Evolutionary conservation across 2,888 invertebrate species (phyloP), one percentile per base, ranked within the genome.

Genomic region (Phragmatobia fuliginosa): DNA sequence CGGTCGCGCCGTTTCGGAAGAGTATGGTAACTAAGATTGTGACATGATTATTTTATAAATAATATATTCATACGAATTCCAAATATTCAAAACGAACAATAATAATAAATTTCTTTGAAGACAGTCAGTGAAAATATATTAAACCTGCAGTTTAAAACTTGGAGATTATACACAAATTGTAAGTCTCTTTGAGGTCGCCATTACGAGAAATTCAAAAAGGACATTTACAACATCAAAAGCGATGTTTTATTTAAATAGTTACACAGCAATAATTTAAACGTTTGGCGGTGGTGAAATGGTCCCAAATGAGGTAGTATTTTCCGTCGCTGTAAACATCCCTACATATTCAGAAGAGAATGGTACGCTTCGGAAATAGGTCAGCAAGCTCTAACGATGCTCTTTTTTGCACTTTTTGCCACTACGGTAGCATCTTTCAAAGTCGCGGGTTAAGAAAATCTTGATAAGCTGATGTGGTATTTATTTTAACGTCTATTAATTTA

Each of bases 281-380:
- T 76, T 71, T 73, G 69, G 69, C 41, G 71, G 41, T 68, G 67
- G 72, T 21, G 28, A 56, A 70, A 72, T 49, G 75, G 45, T 65
- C 61, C 72, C 33, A 59, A 61, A 70, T 71, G 67, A 71, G 67
- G 73, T 66, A 73, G 52, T 73, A 71, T 70, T 68, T 70, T 67
- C 59, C 66, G 67, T 45, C 28, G 59, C 62, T 70, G 74, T 77
- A 79, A 79, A 79, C 78, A 78, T 72, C 70, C 66, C 68, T 71
- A 68, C 62, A 25, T 62, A 62, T 25, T n/a, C 45, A 11, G 67
- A 58, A 67, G 64, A 70, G 56, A 56, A 60, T 66, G 81, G 78
- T 75, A 78, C 76, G 73, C 69, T 78, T 71, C 75, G 82, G 79
- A 91, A 90, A 88, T 89, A 80, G 91, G 91, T 91, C 91, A 90